Conservation (phyloP, 2,797 vertebrate genomes). For the Pteronotus mesoamericanus region DNA sequence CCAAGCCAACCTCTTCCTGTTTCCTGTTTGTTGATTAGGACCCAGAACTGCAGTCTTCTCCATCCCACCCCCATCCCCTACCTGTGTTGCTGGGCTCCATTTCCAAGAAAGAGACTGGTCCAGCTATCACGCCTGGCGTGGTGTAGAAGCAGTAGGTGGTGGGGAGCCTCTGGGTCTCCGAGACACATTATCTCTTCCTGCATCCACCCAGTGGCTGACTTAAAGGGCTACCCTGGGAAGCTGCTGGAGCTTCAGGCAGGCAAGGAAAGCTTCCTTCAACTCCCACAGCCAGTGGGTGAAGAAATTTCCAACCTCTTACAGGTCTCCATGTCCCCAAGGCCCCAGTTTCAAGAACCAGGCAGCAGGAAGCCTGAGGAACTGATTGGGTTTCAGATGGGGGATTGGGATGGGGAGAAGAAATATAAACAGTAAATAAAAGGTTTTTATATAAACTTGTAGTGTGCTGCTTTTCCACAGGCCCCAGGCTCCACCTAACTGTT, state of each 20-base stretch:
- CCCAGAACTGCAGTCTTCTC: not conserved
- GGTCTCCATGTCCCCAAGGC: not conserved
- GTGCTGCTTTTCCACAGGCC: conserved; percentile 20
- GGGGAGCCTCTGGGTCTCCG: not conserved
- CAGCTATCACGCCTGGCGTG: not conserved
- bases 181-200: not conserved
- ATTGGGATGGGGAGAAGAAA: conserved; percentile 31
- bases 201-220: not conserved
- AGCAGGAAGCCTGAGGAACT: conserved; percentile 31
- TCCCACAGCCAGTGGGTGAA: not conserved
- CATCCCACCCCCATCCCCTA: rapidly evolving
- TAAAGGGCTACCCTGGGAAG: conserved; percentile 28
- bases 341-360: conserved; percentile 27
- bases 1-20: not conserved
- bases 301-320: not conserved
- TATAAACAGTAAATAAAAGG: conserved; percentile 68
- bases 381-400: conserved; percentile 38
- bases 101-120: not conserved
- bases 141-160: not conserved
- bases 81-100: not conserved
- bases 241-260: not conserved
- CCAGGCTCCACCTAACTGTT: not conserved
- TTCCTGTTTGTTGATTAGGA: conserved; percentile 27
- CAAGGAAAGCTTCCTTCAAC: conserved; percentile 26
- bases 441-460: conserved; percentile 68